A percentile compares a stretch with the other conserved stretches of the same genome.
phyloP scores from a whole-genome alignment of 1,140 invertebrate species.

The Drosophila nasuta region DNA sequence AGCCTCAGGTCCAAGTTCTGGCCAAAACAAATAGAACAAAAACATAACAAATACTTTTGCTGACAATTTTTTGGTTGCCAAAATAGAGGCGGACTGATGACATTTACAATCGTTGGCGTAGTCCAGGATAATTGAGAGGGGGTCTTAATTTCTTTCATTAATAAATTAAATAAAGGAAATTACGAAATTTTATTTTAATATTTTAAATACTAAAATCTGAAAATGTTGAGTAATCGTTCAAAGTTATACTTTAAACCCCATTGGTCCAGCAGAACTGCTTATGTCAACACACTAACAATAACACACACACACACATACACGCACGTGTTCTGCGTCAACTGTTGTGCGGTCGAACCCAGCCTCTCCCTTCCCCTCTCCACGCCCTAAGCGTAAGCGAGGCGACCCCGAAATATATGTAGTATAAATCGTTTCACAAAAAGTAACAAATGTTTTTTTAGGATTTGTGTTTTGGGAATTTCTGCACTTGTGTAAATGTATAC shows the following conservation, averaged over 20 bases:
- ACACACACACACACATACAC: slow-evolving; percentile 39
- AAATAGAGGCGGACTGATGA: slow-evolving; percentile 36
- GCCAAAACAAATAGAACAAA: slow-evolving; percentile 22
- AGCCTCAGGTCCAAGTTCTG: slow-evolving; percentile 6
- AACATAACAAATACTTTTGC: slow-evolving; percentile 48
- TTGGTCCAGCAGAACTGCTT: slow-evolving; percentile 53
- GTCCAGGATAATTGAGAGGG: not conserved
- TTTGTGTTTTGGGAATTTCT: slow-evolving; percentile 83
- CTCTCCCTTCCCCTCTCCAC: not conserved
- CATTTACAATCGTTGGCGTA: slow-evolving; percentile 44
- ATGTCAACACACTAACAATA: slow-evolving; percentile 46
- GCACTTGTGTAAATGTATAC: slow-evolving; percentile 80
- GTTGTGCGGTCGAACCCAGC: slow-evolving; percentile 39
- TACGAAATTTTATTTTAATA: not conserved
- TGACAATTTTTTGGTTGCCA: slow-evolving; percentile 45
- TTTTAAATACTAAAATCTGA: slow-evolving; percentile 8
- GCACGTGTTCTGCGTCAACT: slow-evolving; percentile 43
- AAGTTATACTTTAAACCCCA: not conserved
- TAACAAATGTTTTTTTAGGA: slow-evolving; percentile 84
- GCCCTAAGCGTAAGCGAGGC: slow-evolving; percentile 11
- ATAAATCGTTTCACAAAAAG: slow-evolving; percentile 69
- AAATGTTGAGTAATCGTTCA: not conserved
- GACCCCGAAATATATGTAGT: slow-evolving; percentile 38
- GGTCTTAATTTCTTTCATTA: not conserved
- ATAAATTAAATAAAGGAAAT: too few relatives aligned